Conservation (phyloP, 2,888 invertebrate genomes). For the Uropetala carovei region DNA sequence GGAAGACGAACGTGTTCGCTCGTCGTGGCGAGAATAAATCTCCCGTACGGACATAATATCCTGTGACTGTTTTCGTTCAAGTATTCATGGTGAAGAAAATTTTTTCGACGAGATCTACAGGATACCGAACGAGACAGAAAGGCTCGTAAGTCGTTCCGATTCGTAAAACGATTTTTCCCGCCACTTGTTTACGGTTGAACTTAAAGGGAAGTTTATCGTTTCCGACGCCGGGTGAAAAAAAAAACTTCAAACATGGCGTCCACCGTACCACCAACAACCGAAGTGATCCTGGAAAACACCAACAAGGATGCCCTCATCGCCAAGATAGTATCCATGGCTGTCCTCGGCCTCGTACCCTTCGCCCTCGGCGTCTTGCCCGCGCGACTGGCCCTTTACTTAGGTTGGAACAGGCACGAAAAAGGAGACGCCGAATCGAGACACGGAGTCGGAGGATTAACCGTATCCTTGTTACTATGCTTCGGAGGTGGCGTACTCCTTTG, state of each 20-base stretch:
- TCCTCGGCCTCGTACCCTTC: conserved; percentile 86
- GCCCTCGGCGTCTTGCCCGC: conserved; percentile 86
- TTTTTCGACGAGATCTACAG: no score
- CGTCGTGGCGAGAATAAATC: no score
- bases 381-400: conserved; percentile 81
- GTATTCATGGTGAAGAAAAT: no score
- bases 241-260: neutral
- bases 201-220: no score
- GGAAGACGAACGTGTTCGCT: no score
- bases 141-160: no score
- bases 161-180: no score
- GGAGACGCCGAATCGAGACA: neutral
- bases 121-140: no score
- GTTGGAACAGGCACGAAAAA: conserved; percentile 76
- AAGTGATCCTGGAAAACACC: conserved; percentile 71
- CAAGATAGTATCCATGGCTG: conserved; percentile 87
- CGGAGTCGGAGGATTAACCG: conserved; percentile 72
- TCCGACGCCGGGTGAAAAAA: neutral
- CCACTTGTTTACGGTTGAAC: no score
- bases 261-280: neutral
- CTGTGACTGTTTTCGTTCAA: no score
- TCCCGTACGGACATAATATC: no score
- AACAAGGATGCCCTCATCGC: conserved; percentile 80
- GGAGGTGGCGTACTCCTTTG: conserved; percentile 82
- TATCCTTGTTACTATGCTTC: conserved; percentile 80